Evolutionary conservation across 2,797 vertebrate genomes (phyloP).

Genomic region (Danio tinwini): DNA sequence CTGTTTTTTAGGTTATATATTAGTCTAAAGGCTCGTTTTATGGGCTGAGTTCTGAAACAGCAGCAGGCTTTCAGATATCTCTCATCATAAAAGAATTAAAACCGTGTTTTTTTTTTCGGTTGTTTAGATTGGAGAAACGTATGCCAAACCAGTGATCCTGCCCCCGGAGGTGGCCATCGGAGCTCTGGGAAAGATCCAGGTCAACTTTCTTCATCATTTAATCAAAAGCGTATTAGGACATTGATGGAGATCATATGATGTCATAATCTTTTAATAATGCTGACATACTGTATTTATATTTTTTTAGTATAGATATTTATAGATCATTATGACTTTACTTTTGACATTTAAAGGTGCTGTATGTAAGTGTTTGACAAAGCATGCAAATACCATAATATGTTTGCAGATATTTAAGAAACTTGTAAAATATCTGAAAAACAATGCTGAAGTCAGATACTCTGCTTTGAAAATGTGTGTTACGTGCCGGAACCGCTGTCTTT

Average conservation of each 20-base stretch:
- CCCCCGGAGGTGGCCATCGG: slow-evolving; percentile 94
- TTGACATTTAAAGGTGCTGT: too few species aligned
- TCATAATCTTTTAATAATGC: not conserved
- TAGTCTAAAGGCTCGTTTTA: not conserved
- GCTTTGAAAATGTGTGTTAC: too few species aligned
- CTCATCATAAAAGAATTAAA: slow-evolving; percentile 2
- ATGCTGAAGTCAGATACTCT: too few species aligned
- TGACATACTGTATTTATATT: not conserved
- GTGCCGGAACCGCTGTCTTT: too few species aligned
- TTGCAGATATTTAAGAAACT: too few species aligned
- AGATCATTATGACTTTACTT: too few species aligned
- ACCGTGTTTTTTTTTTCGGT: not conserved
- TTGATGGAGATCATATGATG: not conserved
- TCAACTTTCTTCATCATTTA: slow-evolving; percentile 62
- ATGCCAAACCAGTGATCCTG: slow-evolving; percentile 89
- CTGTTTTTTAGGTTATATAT: not conserved
- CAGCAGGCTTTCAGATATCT: slow-evolving; percentile 5
- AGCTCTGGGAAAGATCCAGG: slow-evolving; percentile 91
- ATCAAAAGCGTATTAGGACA: slow-evolving; percentile 19
- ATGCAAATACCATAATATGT: too few species aligned
- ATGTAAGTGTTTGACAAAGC: too few species aligned
- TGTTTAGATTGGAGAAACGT: slow-evolving; percentile 91
- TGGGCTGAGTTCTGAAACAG: not conserved
- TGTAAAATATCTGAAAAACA: too few species aligned
- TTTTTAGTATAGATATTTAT: not conserved